A percentile compares a stretch with the other conserved stretches of the same genome.
Evolutionary conservation across 2,797 vertebrate genomes (phyloP).

Genomic region (Huso huso): DNA sequence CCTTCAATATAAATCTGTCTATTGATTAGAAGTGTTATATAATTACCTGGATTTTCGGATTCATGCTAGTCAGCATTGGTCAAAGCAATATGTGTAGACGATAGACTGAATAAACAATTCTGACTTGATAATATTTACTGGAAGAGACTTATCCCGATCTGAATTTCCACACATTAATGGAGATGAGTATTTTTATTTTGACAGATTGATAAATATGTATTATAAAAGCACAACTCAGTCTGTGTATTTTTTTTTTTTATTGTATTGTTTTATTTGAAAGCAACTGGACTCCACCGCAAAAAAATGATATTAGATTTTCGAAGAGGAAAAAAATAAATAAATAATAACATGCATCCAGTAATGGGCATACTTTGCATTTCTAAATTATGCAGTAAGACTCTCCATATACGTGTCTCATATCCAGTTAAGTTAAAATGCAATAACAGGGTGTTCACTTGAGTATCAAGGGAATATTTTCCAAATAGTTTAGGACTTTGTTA

Average conservation of each 20-base stretch:
- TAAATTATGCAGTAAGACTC: constrained; percentile 21
- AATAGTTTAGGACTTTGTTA: constrained; percentile 57
- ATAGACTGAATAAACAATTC: constrained; percentile 24
- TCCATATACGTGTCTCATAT: constrained; percentile 58
- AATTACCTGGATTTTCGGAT: constrained; percentile 31
- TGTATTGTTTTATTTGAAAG: constrained; percentile 58
- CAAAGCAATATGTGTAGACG: constrained; percentile 38
- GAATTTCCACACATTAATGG: constrained; percentile 31
- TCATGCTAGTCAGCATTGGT: constrained; percentile 49
- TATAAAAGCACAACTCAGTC: constrained; percentile 42
- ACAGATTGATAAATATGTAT: constrained; percentile 63
- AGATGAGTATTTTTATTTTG: constrained; percentile 50
- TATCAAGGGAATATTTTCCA: constrained; percentile 41
- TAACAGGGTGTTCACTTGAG: constrained; percentile 57
- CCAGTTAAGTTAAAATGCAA: constrained; percentile 63
- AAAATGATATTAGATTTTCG: constrained; percentile 56
- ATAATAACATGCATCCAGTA: constrained; percentile 18
- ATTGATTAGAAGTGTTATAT: constrained; percentile 60
- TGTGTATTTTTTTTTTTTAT: constrained; percentile 24
- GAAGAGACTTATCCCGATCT: constrained; percentile 10
- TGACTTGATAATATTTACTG: constrained; percentile 40
- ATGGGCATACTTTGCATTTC: constrained; percentile 27
- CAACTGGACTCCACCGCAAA: constrained; percentile 53
- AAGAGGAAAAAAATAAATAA: constrained; percentile 56
- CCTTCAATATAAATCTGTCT: constrained; percentile 45